Conservation (phyloP, 1,140 invertebrate genomes). For the Drosophila fuyamai region DNA sequence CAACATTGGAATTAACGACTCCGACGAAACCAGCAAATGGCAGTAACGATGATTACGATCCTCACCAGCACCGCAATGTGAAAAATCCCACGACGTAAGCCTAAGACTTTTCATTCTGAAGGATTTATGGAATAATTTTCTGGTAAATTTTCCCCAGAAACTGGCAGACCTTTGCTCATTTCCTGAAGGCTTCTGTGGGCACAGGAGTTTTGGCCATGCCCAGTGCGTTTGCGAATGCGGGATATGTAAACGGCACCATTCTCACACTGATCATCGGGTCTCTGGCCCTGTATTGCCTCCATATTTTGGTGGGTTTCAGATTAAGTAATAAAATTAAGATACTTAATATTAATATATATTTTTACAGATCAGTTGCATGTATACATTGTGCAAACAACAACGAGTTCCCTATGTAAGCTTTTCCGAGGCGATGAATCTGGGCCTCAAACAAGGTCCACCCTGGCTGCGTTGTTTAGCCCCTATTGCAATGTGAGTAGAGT, state of each 20-base stretch:
- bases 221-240: constrained; percentile 89
- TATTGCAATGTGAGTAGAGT: constrained; percentile 86
- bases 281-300: constrained; percentile 88
- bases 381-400: constrained; percentile 86
- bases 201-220: constrained; percentile 94
- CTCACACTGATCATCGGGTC: constrained; percentile 87
- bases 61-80: constrained; percentile 88
- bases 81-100: constrained; percentile 90
- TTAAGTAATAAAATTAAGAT: background rate
- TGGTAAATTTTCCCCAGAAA: constrained; percentile 85
- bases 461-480: constrained; percentile 86
- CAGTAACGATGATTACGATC: constrained; percentile 86
- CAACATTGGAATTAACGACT: constrained; percentile 18
- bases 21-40: constrained; percentile 19
- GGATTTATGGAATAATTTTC: background rate
- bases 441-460: constrained; percentile 87
- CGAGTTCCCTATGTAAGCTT: constrained; percentile 87
- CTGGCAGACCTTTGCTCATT: constrained; percentile 88
- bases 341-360: background rate
- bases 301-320: constrained; percentile 87
- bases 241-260: constrained; percentile 87
- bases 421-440: constrained; percentile 88
- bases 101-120: constrained; percentile 1
- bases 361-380: constrained; percentile 85
- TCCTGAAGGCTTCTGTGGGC: constrained; percentile 90